Conservation (phyloP, 2,888 invertebrate genomes). For the Yponomeuta malinellus region DNA sequence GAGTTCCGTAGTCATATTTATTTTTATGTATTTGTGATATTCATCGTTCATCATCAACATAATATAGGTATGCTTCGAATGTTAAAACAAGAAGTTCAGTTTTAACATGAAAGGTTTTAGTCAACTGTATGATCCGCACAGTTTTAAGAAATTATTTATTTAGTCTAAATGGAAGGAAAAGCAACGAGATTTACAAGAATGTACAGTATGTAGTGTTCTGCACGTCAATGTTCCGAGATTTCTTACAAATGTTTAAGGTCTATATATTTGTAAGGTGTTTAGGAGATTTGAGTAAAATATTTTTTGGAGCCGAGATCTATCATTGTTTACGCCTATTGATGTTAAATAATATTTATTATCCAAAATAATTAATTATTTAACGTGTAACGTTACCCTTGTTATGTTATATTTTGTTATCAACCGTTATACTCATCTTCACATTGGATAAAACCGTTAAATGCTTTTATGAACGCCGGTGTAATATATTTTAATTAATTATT, state of each 20-base stretch:
- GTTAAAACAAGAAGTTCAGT: too few relatives aligned
- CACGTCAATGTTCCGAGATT: constrained; percentile 14
- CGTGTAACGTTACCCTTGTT: not conserved
- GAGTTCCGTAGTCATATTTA: constrained; percentile 3
- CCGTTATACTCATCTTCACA: constrained; percentile 9
- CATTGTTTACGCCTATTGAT: constrained; percentile 24
- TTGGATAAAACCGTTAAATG: constrained; percentile 36
- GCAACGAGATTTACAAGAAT: not conserved
- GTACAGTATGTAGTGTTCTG: not conserved
- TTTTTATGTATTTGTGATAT: not conserved
- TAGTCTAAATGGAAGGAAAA: constrained; percentile 33
- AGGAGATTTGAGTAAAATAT: constrained; percentile 22
- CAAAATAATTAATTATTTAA: not conserved
- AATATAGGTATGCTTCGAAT: too few relatives aligned
- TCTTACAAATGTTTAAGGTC: not conserved
- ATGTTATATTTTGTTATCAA: constrained; percentile 22
- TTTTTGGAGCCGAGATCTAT: constrained; percentile 39
- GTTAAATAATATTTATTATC: constrained; percentile 16
- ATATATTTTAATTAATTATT: constrained; percentile 63
- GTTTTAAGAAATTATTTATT: constrained; percentile 43
- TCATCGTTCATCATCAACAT: too few relatives aligned
- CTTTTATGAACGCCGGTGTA: constrained; percentile 58
- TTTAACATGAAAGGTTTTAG: not conserved
- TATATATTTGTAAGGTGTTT: constrained; percentile 12
- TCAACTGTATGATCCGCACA: constrained; percentile 30